Evolutionary conservation across 2,797 vertebrate species (phyloP).

Genomic region (Eulemur albifrons): DNA sequence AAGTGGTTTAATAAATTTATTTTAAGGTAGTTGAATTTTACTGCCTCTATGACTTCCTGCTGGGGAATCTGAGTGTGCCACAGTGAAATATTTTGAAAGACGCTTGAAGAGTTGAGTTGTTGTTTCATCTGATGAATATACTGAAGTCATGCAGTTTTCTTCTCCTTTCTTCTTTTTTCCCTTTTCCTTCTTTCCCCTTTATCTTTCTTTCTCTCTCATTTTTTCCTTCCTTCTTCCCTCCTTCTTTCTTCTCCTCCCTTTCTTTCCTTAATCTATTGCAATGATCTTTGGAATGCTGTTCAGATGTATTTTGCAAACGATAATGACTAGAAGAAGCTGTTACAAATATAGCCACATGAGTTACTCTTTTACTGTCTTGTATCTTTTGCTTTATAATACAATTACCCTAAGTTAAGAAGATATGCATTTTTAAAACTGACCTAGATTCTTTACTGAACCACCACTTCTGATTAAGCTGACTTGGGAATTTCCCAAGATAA

Average conservation of each 20-base stretch:
- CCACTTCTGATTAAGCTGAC: background rate
- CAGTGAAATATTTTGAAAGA: slow-evolving; percentile 70
- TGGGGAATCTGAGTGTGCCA: slow-evolving; percentile 51
- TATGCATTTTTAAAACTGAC: background rate
- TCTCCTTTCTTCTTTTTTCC: background rate
- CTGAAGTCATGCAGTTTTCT: background rate
- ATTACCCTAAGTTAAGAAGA: background rate
- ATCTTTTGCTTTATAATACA: background rate
- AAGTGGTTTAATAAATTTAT: slow-evolving; percentile 76
- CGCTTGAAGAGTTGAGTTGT: background rate
- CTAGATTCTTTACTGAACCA: background rate
- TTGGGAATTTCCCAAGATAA: background rate
- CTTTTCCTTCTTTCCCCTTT: no score
- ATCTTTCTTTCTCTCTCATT: accelerated
- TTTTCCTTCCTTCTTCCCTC: no score
- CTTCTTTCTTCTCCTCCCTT: background rate
- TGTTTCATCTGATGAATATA: background rate
- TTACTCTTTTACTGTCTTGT: background rate
- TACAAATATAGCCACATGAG: background rate
- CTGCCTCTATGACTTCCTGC: slow-evolving; percentile 66
- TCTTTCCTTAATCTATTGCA: no score
- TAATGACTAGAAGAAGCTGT: background rate
- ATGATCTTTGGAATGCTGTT: background rate
- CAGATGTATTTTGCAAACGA: background rate
- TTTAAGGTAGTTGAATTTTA: slow-evolving; percentile 78